These are phyloP conservation scores for Sebastes oblongus DNA, from an alignment of 2,797 vertebrate genomes.

Conservation along the genomic window DNA sequence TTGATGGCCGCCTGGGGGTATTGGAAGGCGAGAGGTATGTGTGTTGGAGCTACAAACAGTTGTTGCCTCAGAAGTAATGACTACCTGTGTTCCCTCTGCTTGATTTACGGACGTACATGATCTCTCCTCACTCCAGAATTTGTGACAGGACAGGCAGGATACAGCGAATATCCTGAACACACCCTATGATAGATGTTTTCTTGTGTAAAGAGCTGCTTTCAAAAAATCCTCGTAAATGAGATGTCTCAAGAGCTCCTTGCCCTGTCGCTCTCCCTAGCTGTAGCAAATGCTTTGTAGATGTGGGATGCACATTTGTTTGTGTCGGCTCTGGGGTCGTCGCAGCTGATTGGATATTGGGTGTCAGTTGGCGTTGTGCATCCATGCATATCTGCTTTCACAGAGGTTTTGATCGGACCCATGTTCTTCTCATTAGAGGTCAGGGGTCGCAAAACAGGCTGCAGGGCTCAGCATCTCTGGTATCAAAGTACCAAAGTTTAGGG, in stretches of 20 bases:
- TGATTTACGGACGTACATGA: conserved; percentile 76
- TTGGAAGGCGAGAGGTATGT: conserved; percentile 68
- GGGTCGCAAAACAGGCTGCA: conserved; percentile 4
- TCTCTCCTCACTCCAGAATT: conserved; percentile 52
- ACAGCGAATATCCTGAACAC: conserved; percentile 35
- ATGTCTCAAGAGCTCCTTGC: background rate
- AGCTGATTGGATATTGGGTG: conserved; percentile 38
- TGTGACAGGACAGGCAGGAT: conserved; percentile 55
- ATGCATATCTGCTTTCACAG: conserved; percentile 34
- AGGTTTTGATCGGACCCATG: conserved; percentile 33
- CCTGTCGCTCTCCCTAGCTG: background rate
- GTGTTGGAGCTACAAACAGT: conserved; percentile 77
- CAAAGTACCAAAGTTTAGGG: background rate
- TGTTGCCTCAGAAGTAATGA: conserved; percentile 80
- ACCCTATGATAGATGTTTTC: conserved; percentile 58
- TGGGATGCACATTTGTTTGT: background rate
- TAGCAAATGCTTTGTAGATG: background rate
- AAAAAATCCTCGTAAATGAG: conserved; percentile 16
- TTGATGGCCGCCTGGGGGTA: conserved; percentile 72
- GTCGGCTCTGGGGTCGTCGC: background rate
- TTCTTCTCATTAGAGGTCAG: conserved; percentile 32
- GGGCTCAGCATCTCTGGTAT: conserved; percentile 4
- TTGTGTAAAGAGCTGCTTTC: conserved; percentile 21
- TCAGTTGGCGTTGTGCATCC: conserved; percentile 11
- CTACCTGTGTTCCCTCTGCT: conserved; percentile 63